Percentiles rank a stretch among this genome's conserved stretches.
Conservation (phyloP, 2,888 invertebrate species). For the Pseudoips prasinana region DNA sequence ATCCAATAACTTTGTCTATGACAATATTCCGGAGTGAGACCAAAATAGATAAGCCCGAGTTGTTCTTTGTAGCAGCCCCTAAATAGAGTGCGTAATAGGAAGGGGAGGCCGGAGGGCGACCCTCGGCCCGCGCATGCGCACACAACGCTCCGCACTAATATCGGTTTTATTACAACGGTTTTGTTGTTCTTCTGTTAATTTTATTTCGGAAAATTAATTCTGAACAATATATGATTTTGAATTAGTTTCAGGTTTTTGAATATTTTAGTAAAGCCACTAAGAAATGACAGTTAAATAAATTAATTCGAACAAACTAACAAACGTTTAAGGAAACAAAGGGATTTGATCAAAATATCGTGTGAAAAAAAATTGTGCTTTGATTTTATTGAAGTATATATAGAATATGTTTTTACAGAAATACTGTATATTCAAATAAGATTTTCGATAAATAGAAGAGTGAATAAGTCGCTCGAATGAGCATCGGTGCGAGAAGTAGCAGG, state of each 20-base stretch:
- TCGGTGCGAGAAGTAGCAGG: conserved; percentile 36
- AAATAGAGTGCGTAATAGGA: conserved; percentile 80
- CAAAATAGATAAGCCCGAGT: conserved; percentile 76
- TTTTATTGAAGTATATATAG: no score
- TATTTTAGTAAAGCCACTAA: no score
- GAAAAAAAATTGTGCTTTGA: neutral
- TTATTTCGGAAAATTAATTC: conserved; percentile 34
- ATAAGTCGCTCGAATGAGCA: conserved; percentile 18
- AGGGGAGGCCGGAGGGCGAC: conserved; percentile 66
- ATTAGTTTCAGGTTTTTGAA: no score
- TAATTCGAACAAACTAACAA: no score
- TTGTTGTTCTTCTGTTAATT: conserved; percentile 62
- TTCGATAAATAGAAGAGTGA: conserved; percentile 13
- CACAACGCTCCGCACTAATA: conserved; percentile 50
- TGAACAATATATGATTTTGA: conserved; percentile 12
- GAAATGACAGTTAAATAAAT: no score
- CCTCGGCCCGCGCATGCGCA: conserved; percentile 67
- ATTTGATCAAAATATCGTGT: neutral
- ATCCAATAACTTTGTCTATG: conserved; percentile 70
- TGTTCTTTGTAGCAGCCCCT: conserved; percentile 78
- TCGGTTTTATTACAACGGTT: conserved; percentile 74
- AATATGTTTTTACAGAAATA: neutral
- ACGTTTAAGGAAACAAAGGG: neutral
- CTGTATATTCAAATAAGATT: conserved; percentile 2
- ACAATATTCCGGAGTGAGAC: conserved; percentile 71